These are phyloP conservation scores for Aurelia sp. DNA, from an alignment of 30 jellyfish, hydroid and myxozoan genomes.

Conservation along the genomic window DNA sequence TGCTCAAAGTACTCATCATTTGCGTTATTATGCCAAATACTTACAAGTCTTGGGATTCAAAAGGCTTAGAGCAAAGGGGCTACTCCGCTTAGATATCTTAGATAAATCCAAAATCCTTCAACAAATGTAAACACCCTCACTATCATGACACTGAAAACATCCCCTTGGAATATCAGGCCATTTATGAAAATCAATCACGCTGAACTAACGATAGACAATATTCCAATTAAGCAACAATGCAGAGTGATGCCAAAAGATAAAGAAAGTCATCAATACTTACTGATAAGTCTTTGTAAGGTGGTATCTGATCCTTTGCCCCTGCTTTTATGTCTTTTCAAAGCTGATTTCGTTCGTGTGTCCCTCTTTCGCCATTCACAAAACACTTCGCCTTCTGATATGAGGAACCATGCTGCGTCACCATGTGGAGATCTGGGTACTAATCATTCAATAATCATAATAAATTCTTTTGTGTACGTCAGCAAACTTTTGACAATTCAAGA, in stretches of 20 bases:
- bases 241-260: constrained; percentile 35
- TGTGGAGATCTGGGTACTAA: constrained; percentile 59
- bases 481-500: no score
- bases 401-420: constrained; percentile 48
- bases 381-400: constrained; percentile 55
- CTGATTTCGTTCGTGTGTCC: background rate
- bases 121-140: no score
- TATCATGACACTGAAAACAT: no score
- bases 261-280: constrained; percentile 42
- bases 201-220: constrained; percentile 70
- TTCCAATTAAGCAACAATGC: constrained; percentile 48
- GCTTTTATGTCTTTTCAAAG: constrained; percentile 7
- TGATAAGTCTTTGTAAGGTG: constrained; percentile 9
- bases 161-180: constrained; percentile 23
- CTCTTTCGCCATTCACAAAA: constrained; percentile 24
- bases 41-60: no score
- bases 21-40: no score
- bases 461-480: no score
- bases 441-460: background rate
- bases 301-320: constrained; percentile 37
- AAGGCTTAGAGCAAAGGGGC: no score
- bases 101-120: no score
- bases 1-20: no score
- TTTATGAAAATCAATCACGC: constrained; percentile 73
- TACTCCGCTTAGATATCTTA: no score